Evolutionary conservation across 2,888 invertebrate genomes (phyloP).

Genomic region (Hedya salicella): DNA sequence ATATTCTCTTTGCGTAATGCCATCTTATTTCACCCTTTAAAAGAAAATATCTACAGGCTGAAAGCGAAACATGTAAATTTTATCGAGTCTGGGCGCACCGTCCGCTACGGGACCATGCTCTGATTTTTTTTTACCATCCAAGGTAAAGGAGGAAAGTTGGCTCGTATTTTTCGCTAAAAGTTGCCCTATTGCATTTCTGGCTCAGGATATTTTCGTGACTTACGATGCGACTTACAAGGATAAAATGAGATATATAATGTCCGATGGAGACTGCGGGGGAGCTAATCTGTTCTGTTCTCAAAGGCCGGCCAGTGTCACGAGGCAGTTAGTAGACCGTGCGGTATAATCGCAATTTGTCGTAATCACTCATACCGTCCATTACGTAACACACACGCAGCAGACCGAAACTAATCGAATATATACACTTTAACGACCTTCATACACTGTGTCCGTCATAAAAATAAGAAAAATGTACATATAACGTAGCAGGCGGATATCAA

Average conservation of each 20-base stretch:
- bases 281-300: constrained; percentile 61
- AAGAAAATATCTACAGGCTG: constrained; percentile 77
- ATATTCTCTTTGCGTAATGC: constrained; percentile 82
- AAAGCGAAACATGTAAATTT: constrained; percentile 83
- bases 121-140: constrained; percentile 76
- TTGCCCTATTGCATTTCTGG: constrained; percentile 74
- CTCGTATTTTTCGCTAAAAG: constrained; percentile 80
- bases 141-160: constrained; percentile 78
- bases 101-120: constrained; percentile 62
- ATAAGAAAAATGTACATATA: constrained; percentile 29
- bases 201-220: constrained; percentile 77
- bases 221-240: constrained; percentile 72
- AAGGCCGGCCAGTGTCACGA: constrained; percentile 57
- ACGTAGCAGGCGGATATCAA: constrained; percentile 15
- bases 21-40: constrained; percentile 82
- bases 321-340: constrained; percentile 50
- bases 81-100: constrained; percentile 75
- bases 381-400: constrained; percentile 38
- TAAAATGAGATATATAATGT: constrained; percentile 68
- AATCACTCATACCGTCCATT: constrained; percentile 31
- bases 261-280: constrained; percentile 65
- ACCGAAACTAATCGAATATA: constrained; percentile 35
- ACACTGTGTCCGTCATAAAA: constrained; percentile 12
- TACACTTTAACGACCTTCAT: constrained; percentile 39
- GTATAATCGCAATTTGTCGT: constrained; percentile 42